A percentile compares a stretch with the other conserved stretches of the same genome.
phyloP scores from a whole-genome alignment of 2,797 vertebrate genomes.

The Tokudaia tokunoshimensis region DNA sequence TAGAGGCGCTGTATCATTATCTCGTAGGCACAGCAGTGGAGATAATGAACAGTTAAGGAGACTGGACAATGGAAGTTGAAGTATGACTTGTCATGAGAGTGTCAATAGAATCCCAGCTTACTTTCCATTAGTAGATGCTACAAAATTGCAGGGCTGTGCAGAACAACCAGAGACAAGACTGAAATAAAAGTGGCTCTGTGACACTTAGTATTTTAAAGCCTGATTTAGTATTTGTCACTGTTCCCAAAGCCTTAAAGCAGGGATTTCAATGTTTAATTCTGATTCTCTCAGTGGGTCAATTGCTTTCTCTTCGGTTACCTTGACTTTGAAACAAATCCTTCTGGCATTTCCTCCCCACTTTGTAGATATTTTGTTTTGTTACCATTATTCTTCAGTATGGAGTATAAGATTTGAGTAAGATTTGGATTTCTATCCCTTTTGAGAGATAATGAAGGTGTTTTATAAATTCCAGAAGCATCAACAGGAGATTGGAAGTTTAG shows the following conservation, averaged over 20 bases:
- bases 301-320: neutral
- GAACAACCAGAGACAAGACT: slow-evolving; percentile 53
- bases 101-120: slow-evolving; percentile 73
- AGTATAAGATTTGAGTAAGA: slow-evolving; percentile 72
- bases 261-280: slow-evolving; percentile 80
- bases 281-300: slow-evolving; percentile 48
- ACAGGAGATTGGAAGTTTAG: neutral
- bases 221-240: slow-evolving; percentile 75
- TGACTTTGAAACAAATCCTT: slow-evolving; percentile 57
- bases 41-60: slow-evolving; percentile 85
- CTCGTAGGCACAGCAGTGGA: slow-evolving; percentile 79
- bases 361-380: slow-evolving; percentile 16
- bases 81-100: slow-evolving; percentile 80
- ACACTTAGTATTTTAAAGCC: slow-evolving; percentile 71
- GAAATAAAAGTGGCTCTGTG: slow-evolving; percentile 71
- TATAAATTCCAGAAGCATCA: slow-evolving; percentile 39
- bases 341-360: neutral
- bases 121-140: slow-evolving; percentile 73
- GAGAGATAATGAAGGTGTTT: slow-evolving; percentile 71
- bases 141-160: slow-evolving; percentile 71
- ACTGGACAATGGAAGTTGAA: slow-evolving; percentile 83
- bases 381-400: slow-evolving; percentile 58
- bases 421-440: slow-evolving; percentile 74
- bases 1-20: slow-evolving; percentile 80
- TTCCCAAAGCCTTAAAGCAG: slow-evolving; percentile 78